phyloP scores from a whole-genome alignment of 2,113 vertebrate genomes.

The Carassius carassius region DNA sequence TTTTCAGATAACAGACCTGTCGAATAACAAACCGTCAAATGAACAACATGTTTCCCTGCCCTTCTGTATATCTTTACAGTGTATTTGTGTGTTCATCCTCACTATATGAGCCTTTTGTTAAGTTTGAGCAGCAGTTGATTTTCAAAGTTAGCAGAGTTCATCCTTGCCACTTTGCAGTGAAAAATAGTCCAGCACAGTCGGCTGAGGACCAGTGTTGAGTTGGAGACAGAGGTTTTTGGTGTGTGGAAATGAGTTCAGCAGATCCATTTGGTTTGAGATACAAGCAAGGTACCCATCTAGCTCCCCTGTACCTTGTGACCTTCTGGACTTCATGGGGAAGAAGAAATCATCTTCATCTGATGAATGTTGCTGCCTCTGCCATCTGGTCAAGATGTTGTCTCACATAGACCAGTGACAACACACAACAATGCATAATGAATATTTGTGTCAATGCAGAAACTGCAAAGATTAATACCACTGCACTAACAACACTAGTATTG shows the following conservation, averaged over 20 bases:
- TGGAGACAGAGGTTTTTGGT: neutral
- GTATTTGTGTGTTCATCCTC: no score
- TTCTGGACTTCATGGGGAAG: neutral
- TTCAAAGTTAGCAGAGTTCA: no score
- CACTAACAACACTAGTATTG: neutral
- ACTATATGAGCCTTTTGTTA: no score
- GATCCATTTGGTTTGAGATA: neutral
- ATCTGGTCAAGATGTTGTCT: constrained; percentile 7
- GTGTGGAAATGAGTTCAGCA: no score
- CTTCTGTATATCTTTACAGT: no score
- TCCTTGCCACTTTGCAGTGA: no score
- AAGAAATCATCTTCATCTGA: neutral
- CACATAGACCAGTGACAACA: neutral
- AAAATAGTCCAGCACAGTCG: no score
- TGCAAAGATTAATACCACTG: neutral
- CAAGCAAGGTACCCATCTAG: neutral
- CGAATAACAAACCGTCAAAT: no score
- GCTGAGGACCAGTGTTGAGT: neutral
- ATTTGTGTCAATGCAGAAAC: neutral
- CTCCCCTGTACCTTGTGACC: neutral
- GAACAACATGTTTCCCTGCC: no score
- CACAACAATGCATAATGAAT: neutral
- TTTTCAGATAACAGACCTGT: no score
- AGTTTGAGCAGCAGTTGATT: no score
- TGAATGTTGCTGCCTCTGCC: neutral